Evolutionary conservation across 1,140 invertebrate species (phyloP), one percentile per base, ranked within the genome.

Genomic region (Harlomillsia oculata): DNA sequence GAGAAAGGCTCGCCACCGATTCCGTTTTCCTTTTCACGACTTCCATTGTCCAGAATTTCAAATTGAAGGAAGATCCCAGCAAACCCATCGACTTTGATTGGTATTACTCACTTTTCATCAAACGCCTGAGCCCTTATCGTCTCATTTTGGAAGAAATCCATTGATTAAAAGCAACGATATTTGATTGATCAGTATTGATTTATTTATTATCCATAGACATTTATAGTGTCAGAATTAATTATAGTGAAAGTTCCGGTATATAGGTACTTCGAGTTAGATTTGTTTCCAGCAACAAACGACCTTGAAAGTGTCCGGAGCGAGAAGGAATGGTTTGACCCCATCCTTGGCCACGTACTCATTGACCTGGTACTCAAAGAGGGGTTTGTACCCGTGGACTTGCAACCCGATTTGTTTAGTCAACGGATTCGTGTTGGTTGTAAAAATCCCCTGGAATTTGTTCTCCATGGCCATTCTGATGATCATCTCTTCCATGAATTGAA

Each of bases 351-450:
- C 72, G 67, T 82, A 89, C 66, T 82, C 73, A 66, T 89, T 89
- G 5, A 89, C 81, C 76, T 87, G 85, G 68, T 82, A 88, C 67
- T 86, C 82, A 26, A 80, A 67, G 53, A 89, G 72, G 1, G 79
- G 80, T 72, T 87, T 75, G 67, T 89, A 90, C n/a, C 81, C 80
- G 46, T 83, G 82, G n/a, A 89, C 77, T 61, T 87, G 83, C n/a
- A n/a, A n/a, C n/a, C n/a, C n/a, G n/a, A 3, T 44, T 75, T 86
- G 83, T 76, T 84, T 82, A 23, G 88, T 91, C 14, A 90, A 72
- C 0, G 85, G 83, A 69, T 81, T 89, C 5, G 87, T 89, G 67
- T 90, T 90, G 2, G 85, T 88, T 1, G 87, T 89, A 55, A 90
- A 82, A 20, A 90, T 81, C 1, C 85, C 86, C 2, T 69, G 69